Base-by-base conservation (phyloP, 2,797 vertebrate species). In the Urocyon cinereoargenteus region DNA sequence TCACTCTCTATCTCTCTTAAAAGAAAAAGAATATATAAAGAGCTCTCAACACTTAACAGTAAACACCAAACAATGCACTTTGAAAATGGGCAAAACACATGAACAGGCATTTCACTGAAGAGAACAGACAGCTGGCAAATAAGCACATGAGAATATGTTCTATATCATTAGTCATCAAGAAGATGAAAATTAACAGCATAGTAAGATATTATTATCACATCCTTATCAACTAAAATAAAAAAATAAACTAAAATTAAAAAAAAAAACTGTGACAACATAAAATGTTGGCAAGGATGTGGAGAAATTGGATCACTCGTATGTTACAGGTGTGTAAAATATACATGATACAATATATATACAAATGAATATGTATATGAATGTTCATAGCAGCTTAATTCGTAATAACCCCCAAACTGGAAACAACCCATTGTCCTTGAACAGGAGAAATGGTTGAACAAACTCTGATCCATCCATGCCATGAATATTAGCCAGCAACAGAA, bases 11-110 rank as follows among this genome's bases (percentile, higher is more conserved):
- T 11, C 18, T 68, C 18, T 68, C n/a, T 68, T 34, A 59, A 24
- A 21, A 10, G 19, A 68, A 68, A 66, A 62, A n/a, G 9, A 66
- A 68, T 34, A 68, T 8, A 68, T n/a, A 34, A 68, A 95, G 45
- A 36, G 36, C 6, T 36, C 66, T 89, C n/a, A 64, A 61, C 51
- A 86, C 28, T 95, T 53, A 83, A 22, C 9, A 55, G 3, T 26
- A 45, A 61, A 66, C 49, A 75, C 51, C 8, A 62, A 31, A 45
- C 8, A 19, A 26, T 22, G 57, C 51, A 53, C 19, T 61, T 45
- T 88, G 51, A 81, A 94, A 91, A 61, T 49, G 68, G 45, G 68
- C 66, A 87, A 88, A 86, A 83, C 49, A 84, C 57, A 82, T 8
- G 7, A 61, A 59, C 15, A 70, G 77, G 64, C 28, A 53, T 28